Percentiles rank a stretch among this genome's conserved stretches.
These are phyloP conservation scores for Chelon labrosus DNA, from an alignment of 2,797 vertebrate genomes.

Conservation along the genomic window DNA sequence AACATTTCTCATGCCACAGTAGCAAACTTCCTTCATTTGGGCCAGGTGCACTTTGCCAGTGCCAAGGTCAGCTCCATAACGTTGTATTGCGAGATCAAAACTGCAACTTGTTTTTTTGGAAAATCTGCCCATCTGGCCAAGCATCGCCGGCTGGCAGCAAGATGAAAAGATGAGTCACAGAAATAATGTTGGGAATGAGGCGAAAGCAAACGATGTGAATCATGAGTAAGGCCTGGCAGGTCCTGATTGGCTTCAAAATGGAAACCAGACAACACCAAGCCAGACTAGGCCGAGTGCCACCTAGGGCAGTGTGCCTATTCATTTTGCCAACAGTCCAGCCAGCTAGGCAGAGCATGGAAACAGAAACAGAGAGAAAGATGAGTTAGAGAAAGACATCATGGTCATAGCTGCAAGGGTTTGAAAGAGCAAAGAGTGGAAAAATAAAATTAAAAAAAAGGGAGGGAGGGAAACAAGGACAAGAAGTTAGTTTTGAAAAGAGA, in stretches of 20 bases:
- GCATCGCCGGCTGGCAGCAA: slow-evolving; percentile 68
- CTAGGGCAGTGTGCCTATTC: slow-evolving; percentile 67
- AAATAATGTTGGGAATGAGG: slow-evolving; percentile 70
- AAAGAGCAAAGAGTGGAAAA: slow-evolving; percentile 42
- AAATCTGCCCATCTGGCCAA: slow-evolving; percentile 76
- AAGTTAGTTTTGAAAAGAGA: slow-evolving; percentile 47
- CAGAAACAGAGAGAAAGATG: slow-evolving; percentile 56
- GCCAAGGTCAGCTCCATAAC: slow-evolving; percentile 62
- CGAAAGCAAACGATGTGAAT: slow-evolving; percentile 70
- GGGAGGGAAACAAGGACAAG: slow-evolving; percentile 25
- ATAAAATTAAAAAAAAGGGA: neutral
- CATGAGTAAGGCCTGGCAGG: slow-evolving; percentile 69
- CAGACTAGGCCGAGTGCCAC: slow-evolving; percentile 72
- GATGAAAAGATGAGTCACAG: slow-evolving; percentile 78
- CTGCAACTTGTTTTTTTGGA: slow-evolving; percentile 72
- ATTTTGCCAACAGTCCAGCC: slow-evolving; percentile 64
- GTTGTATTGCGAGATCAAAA: slow-evolving; percentile 72
- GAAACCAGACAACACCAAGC: slow-evolving; percentile 65
- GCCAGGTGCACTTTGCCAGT: slow-evolving; percentile 40
- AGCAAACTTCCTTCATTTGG: slow-evolving; percentile 44
- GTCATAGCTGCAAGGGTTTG: slow-evolving; percentile 54
- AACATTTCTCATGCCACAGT: slow-evolving; percentile 28
- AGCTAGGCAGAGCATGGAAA: slow-evolving; percentile 49
- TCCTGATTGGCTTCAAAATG: slow-evolving; percentile 57
- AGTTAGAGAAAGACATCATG: slow-evolving; percentile 68